These are phyloP conservation scores for Gymnocheta viridis DNA, from an alignment of 2,888 invertebrate genomes.

Conservation along the genomic window DNA sequence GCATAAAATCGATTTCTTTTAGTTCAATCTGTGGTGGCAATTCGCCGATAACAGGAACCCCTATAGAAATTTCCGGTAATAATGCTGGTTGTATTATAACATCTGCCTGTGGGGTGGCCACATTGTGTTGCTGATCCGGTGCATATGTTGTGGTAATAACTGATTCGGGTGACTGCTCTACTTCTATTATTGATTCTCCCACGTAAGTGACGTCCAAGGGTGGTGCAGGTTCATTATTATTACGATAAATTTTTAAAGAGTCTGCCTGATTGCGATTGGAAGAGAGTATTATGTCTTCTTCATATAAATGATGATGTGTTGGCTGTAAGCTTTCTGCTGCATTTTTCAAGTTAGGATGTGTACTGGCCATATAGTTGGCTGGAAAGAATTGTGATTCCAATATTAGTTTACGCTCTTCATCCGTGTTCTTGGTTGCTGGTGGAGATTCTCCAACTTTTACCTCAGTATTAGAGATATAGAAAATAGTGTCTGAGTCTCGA, in stretches of 20 bases:
- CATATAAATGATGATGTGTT: conserved; percentile 75
- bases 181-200: conserved; percentile 82
- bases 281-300: conserved; percentile 81
- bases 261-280: conserved; percentile 78
- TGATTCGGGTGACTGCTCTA: conserved; percentile 76
- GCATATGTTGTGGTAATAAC: conserved; percentile 67
- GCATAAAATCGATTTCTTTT: conserved; percentile 81
- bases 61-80: conserved; percentile 81
- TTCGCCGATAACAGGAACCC: conserved; percentile 82
- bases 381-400: conserved; percentile 81
- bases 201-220: conserved; percentile 81
- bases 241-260: conserved; percentile 78
- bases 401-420: conserved; percentile 74
- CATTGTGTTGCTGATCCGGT: conserved; percentile 51
- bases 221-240: conserved; percentile 73
- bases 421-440: conserved; percentile 75
- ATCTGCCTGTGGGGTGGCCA: conserved; percentile 73
- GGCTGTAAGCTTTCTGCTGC: conserved; percentile 27
- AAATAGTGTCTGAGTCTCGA: conserved; percentile 82
- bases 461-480: conserved; percentile 82
- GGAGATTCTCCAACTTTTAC: conserved; percentile 82
- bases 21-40: conserved; percentile 82
- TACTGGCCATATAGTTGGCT: conserved; percentile 76
- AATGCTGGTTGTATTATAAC: conserved; percentile 81
- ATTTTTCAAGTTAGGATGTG: conserved; percentile 66